Base-by-base conservation (phyloP, 2,113 vertebrate species). In the Gallinago media region DNA sequence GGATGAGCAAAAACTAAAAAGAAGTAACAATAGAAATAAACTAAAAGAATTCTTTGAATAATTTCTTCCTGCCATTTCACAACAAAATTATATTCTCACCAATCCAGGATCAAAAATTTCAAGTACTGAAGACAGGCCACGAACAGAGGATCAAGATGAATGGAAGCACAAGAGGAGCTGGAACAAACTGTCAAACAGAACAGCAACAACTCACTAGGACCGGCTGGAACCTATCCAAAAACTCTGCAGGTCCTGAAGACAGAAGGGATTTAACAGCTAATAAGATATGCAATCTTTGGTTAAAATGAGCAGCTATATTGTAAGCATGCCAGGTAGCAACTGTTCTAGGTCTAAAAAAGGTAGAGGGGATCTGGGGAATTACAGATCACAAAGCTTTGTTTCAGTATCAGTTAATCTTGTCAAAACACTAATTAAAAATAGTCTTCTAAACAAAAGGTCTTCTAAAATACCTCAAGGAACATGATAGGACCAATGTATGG, bases 211-310 rank as follows among this genome's bases (percentile, higher is more conserved):
- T 76, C 49, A n/a, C 49, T 54, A 65, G n/a, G 21, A 47, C 44
- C 65, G 21, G 11, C 13, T 76, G 34, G 36, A 47, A 70, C 3
- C 5, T 47, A 29, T 7, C 31, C 31, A 80, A 88, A 74, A 84
- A 47, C 3, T 55, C 72, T 61, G 17, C 26, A 44, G 15, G 26
- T 83, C 19, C 17, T 80, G 49, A 83, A 68, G 23, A 58, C 38
- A 52, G 32, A 75, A 83, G 11, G 15, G 52, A 61, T 96, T 80
- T 61, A 52, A 92, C 36, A 80, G 49, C 8, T 72, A 85, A 47
- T 34, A 73, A 72, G 85, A 79, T 68, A 47, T 11, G 11, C 29
- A 79, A 6, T 38, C 38, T 85, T 52, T 81, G 36, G 23, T 68
- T 83, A 79, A 92, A 92, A 68, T 72, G 6, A 80, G 27, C 7